These are phyloP conservation scores for Drosophila oshimai DNA, from an alignment of 1,140 invertebrate genomes.

Conservation along the genomic window DNA sequence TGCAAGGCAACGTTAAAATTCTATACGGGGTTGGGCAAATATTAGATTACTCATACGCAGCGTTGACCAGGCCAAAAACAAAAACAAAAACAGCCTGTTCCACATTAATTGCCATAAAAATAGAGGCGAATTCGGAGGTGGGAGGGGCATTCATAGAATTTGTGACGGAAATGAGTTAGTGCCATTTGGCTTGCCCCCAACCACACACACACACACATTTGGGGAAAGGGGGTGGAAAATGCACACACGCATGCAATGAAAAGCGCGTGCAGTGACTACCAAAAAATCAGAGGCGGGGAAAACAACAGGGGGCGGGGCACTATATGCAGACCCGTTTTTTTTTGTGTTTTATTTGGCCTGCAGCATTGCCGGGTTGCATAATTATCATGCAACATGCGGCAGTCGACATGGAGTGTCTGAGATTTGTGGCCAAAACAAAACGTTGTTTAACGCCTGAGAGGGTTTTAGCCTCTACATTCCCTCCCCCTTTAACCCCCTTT, in stretches of 20 bases:
- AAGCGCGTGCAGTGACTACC: slow-evolving; percentile 49
- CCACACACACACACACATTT: no score
- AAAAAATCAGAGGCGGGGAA: slow-evolving; percentile 8
- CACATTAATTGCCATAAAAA: slow-evolving; percentile 76
- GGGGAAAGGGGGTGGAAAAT: not conserved
- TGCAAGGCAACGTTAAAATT: not conserved
- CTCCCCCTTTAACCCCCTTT: not conserved
- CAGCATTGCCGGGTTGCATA: slow-evolving; percentile 64
- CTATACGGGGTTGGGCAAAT: slow-evolving; percentile 13
- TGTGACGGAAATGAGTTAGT: slow-evolving; percentile 77
- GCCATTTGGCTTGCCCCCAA: slow-evolving; percentile 51
- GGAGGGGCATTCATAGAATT: slow-evolving; percentile 60
- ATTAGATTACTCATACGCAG: slow-evolving; percentile 60
- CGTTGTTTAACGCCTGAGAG: slow-evolving; percentile 49
- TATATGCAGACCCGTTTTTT: slow-evolving; percentile 2
- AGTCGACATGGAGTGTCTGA: slow-evolving; percentile 34
- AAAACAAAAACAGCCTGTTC: slow-evolving; percentile 36
- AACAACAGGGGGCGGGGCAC: not conserved
- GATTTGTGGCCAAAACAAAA: slow-evolving; percentile 70
- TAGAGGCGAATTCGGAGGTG: slow-evolving; percentile 12
- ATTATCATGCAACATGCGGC: slow-evolving; percentile 73
- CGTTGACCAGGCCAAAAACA: slow-evolving; percentile 33
- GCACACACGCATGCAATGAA: slow-evolving; percentile 37
- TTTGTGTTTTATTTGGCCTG: slow-evolving; percentile 47
- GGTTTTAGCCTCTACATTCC: not conserved